A percentile compares a stretch with the other conserved stretches of the same genome.
These are phyloP conservation scores for Octomys mimax DNA, from an alignment of 2,797 vertebrate species.

Conservation along the genomic window DNA sequence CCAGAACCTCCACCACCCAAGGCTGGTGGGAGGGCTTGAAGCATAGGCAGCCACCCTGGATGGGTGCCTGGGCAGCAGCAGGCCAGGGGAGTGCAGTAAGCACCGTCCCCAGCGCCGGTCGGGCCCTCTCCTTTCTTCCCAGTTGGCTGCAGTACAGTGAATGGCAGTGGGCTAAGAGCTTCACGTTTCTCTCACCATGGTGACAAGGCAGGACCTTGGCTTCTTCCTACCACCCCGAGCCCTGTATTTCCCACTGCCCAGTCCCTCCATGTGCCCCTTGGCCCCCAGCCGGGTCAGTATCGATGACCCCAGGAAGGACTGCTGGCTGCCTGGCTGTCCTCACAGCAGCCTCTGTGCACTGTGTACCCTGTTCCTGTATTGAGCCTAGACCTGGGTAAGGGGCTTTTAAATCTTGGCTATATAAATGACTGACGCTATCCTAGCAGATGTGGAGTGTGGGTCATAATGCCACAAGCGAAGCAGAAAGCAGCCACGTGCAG, in stretches of 20 bases:
- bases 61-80: background rate
- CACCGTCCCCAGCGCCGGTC: background rate
- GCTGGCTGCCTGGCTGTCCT: background rate
- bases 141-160: background rate
- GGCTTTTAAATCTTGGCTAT: background rate
- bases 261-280: background rate
- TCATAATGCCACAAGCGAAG: background rate
- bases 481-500: background rate
- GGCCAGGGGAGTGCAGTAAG: background rate
- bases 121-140: background rate
- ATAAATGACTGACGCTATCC: background rate
- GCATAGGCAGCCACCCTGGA: background rate
- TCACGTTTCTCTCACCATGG: background rate
- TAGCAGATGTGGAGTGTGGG: background rate
- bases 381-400: background rate
- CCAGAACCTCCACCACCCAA: background rate
- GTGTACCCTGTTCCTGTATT: accelerated
- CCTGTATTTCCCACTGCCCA: background rate
- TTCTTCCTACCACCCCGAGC: background rate
- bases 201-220: background rate
- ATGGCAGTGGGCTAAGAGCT: background rate
- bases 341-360: background rate
- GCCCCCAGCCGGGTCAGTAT: background rate
- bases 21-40: background rate
- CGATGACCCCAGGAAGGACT: background rate